Conservation (phyloP, 2,797 vertebrate genomes). For the Rhinichthys osculus region DNA sequence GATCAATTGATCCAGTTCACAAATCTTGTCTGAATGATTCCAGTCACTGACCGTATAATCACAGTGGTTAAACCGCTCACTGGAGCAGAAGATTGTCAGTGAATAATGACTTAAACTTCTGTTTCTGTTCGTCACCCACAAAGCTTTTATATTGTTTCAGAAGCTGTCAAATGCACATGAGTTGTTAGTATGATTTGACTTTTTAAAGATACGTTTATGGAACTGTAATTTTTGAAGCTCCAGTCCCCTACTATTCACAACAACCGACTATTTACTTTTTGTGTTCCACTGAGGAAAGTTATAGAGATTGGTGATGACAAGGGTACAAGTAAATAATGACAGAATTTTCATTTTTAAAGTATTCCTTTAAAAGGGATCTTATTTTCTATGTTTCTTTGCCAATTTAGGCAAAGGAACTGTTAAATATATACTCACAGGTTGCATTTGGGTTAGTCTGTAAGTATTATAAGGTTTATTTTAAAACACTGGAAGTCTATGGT, state of each 20-base stretch:
- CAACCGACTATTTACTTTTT: not conserved
- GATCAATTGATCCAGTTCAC: not conserved
- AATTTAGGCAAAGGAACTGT: not conserved
- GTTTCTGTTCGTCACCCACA: not conserved
- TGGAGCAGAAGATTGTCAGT: not conserved
- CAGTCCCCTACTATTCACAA: not conserved
- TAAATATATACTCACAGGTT: not conserved
- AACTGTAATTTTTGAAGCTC: not conserved
- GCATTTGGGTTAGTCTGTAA: not conserved
- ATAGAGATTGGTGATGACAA: not conserved
- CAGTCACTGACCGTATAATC: not conserved
- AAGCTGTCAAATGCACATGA: too few species aligned
- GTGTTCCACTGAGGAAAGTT: not conserved
- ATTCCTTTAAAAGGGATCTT: not conserved
- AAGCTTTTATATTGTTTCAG: not conserved
- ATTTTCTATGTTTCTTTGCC: not conserved
- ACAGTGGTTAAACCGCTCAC: not conserved
- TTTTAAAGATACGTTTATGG: not conserved
- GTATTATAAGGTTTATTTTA: not conserved
- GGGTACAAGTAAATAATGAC: not conserved
- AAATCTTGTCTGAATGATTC: conserved; percentile 1
- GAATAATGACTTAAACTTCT: not conserved
- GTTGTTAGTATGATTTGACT: not conserved
- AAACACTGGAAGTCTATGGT: not conserved
- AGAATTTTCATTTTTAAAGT: not conserved